Conservation (phyloP, 2,888 invertebrate genomes). For the Dascillus cervinus region DNA sequence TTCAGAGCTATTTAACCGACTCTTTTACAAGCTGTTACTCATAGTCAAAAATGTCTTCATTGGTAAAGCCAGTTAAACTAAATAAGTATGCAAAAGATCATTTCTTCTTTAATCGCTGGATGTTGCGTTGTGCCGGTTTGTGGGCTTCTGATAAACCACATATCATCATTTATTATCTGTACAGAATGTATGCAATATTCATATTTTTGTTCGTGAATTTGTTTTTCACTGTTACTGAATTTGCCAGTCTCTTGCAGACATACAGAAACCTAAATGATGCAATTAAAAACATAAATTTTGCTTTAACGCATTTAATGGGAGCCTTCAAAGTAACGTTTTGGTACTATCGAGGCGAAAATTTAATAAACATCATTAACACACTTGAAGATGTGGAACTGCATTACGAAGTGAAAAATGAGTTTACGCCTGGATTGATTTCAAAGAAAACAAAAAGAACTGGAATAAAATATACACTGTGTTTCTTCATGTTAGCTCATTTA, state of each 20-base stretch:
- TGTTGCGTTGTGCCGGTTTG: conserved; percentile 28
- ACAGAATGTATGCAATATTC: conserved; percentile 24
- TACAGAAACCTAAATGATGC: conserved; percentile 25
- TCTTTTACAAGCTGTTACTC: too few relatives aligned
- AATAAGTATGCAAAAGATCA: conserved; percentile 26
- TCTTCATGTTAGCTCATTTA: conserved; percentile 28
- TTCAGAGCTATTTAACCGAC: too few relatives aligned
- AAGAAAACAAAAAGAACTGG: conserved; percentile 25
- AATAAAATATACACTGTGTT: conserved; percentile 25
- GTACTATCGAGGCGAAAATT: conserved; percentile 21
- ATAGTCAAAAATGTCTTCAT: too few relatives aligned
- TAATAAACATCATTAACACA: conserved; percentile 23
- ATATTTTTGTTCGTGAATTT: conserved; percentile 30
- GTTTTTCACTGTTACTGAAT: conserved; percentile 31
- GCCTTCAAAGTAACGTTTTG: conserved; percentile 32
- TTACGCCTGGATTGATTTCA: conserved; percentile 23
- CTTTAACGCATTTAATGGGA: conserved; percentile 32
- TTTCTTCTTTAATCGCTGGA: conserved; percentile 30
- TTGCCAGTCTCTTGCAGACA: conserved; percentile 28
- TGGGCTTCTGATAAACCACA: conserved; percentile 27
- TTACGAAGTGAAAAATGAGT: conserved; percentile 24
- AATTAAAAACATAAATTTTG: conserved; percentile 34
- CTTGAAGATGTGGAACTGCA: conserved; percentile 25
- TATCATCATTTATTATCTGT: conserved; percentile 18
- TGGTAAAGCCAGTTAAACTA: too few relatives aligned